Conservation (phyloP, 2,113 vertebrate genomes). For the Psittacus erithacus region DNA sequence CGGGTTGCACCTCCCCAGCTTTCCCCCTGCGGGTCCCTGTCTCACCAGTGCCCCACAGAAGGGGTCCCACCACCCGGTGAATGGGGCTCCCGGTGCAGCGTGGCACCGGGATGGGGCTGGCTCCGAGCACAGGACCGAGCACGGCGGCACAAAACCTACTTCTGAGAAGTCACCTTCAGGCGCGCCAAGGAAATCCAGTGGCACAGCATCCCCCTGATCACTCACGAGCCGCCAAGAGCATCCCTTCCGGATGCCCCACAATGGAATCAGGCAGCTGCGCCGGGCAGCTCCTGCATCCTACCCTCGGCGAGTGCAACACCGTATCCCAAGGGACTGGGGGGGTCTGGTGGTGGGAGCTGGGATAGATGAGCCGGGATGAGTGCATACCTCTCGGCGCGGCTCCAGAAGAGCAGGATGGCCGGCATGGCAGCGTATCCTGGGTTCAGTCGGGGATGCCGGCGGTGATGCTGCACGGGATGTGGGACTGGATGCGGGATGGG, state of each 20-base stretch:
- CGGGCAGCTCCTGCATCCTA: neutral
- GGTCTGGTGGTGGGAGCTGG: neutral
- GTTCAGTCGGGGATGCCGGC: neutral
- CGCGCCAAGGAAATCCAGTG: neutral
- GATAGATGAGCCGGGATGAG: neutral
- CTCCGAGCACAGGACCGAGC: neutral
- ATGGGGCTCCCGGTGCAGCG: neutral
- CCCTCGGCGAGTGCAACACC: neutral
- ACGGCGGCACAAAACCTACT: constrained; percentile 7
- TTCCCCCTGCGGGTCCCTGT: neutral
- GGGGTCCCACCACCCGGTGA: neutral
- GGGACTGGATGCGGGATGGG: neutral
- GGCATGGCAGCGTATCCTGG: constrained; percentile 48
- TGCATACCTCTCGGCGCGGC: constrained; percentile 61
- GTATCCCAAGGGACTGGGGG: neutral
- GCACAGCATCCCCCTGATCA: neutral
- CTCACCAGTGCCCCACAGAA: neutral
- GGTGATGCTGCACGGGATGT: neutral
- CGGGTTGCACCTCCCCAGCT: neutral
- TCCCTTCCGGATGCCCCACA: neutral
- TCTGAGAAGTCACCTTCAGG: constrained; percentile 43
- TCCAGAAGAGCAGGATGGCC: constrained; percentile 69
- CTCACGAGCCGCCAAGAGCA: neutral
- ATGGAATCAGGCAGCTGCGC: neutral
- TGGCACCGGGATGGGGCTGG: neutral